These are phyloP conservation scores for Cylas formicarius DNA, from an alignment of 1,140 invertebrate species.

Conservation along the genomic window DNA sequence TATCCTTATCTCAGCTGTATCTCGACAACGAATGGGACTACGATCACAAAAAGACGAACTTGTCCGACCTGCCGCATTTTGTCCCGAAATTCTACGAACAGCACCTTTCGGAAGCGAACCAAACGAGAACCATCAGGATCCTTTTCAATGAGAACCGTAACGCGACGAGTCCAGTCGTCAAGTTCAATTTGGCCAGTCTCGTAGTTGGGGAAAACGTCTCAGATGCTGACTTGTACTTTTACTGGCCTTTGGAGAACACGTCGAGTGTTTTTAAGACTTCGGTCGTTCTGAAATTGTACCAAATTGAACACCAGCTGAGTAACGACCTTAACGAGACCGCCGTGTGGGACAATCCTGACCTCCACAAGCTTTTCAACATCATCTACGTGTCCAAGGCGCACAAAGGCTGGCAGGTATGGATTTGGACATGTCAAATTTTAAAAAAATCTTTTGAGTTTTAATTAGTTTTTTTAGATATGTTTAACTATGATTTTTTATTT, in stretches of 20 bases:
- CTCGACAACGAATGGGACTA: slow-evolving; percentile 28
- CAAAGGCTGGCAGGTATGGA: slow-evolving; percentile 33
- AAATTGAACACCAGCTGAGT: slow-evolving; percentile 22
- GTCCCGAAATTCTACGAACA: slow-evolving; percentile 25
- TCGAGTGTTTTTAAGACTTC: slow-evolving; percentile 27
- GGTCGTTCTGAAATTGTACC: slow-evolving; percentile 26
- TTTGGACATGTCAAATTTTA: not conserved
- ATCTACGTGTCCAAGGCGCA: slow-evolving; percentile 34
- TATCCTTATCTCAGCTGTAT: no score
- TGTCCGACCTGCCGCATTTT: slow-evolving; percentile 20
- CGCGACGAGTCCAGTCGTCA: slow-evolving; percentile 20
- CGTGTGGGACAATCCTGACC: slow-evolving; percentile 29
- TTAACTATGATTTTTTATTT: no score
- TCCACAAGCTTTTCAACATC: slow-evolving; percentile 35
- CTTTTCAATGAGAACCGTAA: slow-evolving; percentile 26
- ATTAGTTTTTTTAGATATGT: no score
- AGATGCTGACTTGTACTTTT: slow-evolving; percentile 34
- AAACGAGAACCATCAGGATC: slow-evolving; percentile 18
- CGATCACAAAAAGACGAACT: slow-evolving; percentile 14
- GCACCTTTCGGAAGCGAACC: slow-evolving; percentile 4
- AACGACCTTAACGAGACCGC: slow-evolving; percentile 24
- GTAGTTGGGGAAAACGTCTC: slow-evolving; percentile 15
- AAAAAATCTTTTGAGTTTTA: no score
- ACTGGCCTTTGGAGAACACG: slow-evolving; percentile 25
- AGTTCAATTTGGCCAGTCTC: slow-evolving; percentile 29